Percentiles rank a stretch among this genome's conserved stretches.
Evolutionary conservation across 1,140 invertebrate genomes (phyloP).

Genomic region (Fopius arisanus): DNA sequence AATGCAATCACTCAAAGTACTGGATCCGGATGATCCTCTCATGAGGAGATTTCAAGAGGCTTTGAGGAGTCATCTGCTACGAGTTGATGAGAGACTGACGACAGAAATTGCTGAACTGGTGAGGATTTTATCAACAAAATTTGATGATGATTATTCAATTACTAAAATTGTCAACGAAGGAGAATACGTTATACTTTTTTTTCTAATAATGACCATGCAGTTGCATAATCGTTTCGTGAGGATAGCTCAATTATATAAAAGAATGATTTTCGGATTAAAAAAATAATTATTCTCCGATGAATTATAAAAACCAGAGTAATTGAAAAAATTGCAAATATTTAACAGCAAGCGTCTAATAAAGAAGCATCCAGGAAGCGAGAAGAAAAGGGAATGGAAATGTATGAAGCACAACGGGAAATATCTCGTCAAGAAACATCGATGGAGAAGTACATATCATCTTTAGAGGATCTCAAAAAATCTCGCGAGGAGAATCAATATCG

Average conservation of each 20-base stretch:
- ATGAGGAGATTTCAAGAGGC: conserved; percentile 72
- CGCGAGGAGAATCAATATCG: conserved; percentile 54
- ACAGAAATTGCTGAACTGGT: conserved; percentile 70
- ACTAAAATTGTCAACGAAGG: no score
- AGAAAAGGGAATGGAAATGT: conserved; percentile 58
- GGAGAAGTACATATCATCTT: conserved; percentile 61
- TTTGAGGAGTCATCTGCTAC: conserved; percentile 67
- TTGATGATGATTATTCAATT: conserved; percentile 4
- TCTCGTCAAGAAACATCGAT: conserved; percentile 63
- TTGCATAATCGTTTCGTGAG: no score
- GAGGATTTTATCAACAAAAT: conserved; percentile 31
- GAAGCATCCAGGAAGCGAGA: conserved; percentile 58
- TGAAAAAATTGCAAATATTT: background rate
- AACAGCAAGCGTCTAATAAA: conserved; percentile 57
- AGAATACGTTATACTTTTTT: no score
- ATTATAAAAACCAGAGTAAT: conserved; percentile 20
- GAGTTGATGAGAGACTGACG: conserved; percentile 65
- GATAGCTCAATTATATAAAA: no score
- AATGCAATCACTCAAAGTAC: conserved; percentile 45
- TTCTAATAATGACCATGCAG: no score
- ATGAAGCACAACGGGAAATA: conserved; percentile 65
- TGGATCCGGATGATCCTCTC: conserved; percentile 72
- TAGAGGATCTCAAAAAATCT: conserved; percentile 56
- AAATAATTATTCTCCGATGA: conserved; percentile 5
- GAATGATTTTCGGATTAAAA: no score